Base-by-base conservation (phyloP, 2,888 invertebrate species). In the Pristionchus fissidentatus region DNA sequence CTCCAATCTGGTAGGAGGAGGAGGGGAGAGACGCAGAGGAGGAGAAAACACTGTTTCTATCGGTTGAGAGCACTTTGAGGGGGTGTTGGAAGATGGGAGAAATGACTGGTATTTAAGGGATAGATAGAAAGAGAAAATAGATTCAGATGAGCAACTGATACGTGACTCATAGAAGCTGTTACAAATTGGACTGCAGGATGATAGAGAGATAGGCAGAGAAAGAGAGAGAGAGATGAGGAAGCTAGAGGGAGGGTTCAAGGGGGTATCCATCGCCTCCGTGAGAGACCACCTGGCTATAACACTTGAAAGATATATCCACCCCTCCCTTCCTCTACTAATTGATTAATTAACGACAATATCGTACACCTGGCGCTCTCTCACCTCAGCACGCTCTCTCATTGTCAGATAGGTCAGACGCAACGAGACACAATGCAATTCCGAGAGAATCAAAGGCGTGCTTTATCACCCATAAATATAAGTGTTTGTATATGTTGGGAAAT, bases 381-480 rank as follows among this genome's bases (percentile, higher is more conserved):
- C 35, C 41, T 66, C 66, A 15, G 19, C 29, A 29, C 66, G n/a
- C 35, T 66, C 38, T 66, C 66, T 66, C 66, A n/a, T n/a, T n/a
- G n/a, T n/a, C n/a, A n/a, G n/a, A n/a, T n/a, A n/a, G n/a, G n/a
- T n/a, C n/a, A n/a, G n/a, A n/a, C 22, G 15, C 38, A 4, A 66
- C 22, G 66, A 66, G 66, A 62, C 10, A 66, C 22, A 15, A 38
- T 66, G 32, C 15, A 19, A 8, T 0, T 38, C 35, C 38, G 41
- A 29, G 66, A 66, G 66, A 66, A 22, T 38, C 66, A 66, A 66
- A 32, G 66, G 66, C 57, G 19, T 38, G 57, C n/a, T 66, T 66
- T 38, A 66, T 35, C 66, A 66, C 66, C 66, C 66, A 66, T 66
- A 66, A 66, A 66, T 29, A n/a, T 62, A 32, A 62, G 32, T n/a